phyloP scores from a whole-genome alignment of 2,797 vertebrate species.

The Characodon lateralis region DNA sequence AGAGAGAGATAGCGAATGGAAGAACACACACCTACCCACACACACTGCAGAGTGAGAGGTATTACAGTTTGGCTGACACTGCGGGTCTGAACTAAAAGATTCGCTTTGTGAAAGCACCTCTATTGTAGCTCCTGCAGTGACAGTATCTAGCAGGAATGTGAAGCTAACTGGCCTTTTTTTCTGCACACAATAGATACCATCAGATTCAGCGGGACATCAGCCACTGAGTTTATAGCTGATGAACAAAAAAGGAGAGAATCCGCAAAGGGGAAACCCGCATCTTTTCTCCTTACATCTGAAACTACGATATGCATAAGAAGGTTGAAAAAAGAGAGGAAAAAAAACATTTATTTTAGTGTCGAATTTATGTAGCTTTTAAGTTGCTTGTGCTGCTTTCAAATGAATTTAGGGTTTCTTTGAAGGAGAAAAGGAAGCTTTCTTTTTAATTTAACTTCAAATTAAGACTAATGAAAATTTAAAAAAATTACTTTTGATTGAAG shows the following conservation, averaged over 20 bases:
- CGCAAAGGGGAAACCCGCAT: background rate
- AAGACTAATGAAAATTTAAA: conserved; percentile 20
- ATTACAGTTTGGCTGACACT: conserved; percentile 76
- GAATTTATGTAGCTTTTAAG: conserved; percentile 7
- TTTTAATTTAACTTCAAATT: conserved; percentile 36
- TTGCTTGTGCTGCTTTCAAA: conserved; percentile 12
- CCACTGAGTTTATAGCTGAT: conserved; percentile 52
- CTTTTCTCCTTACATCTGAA: conserved; percentile 32
- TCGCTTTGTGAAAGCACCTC: conserved; percentile 74
- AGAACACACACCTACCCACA: conserved; percentile 23
- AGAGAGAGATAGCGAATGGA: conserved; percentile 12
- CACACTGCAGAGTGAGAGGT: conserved; percentile 44
- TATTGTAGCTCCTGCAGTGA: conserved; percentile 72
- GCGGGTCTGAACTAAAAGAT: conserved; percentile 72
- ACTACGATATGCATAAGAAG: conserved; percentile 14
- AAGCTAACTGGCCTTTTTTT: conserved; percentile 65
- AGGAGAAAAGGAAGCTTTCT: conserved; percentile 1
- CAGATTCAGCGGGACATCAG: conserved; percentile 63
- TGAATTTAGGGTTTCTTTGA: conserved; percentile 19
- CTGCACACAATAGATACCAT: conserved; percentile 64
- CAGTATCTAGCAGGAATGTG: conserved; percentile 77
- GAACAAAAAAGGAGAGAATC: conserved; percentile 27
- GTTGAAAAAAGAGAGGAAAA: background rate
- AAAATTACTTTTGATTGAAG: background rate
- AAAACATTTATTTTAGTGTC: background rate